Percentiles rank a stretch among this genome's conserved stretches.
These are phyloP conservation scores for Pelmatolapia mariae DNA, from an alignment of 2,113 vertebrate genomes.

Conservation along the genomic window DNA sequence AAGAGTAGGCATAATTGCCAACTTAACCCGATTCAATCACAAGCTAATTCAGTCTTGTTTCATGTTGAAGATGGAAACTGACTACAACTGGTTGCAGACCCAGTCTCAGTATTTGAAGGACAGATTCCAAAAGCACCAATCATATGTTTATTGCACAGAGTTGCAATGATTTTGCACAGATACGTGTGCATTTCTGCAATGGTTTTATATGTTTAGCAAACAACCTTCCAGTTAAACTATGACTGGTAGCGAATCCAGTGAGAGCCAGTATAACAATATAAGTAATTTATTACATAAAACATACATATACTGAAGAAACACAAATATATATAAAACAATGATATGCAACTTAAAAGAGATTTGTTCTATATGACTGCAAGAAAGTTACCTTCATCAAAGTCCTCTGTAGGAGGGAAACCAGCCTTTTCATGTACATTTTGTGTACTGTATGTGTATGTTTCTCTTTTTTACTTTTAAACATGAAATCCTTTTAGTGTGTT, in stretches of 20 bases:
- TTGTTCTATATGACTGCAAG: neutral
- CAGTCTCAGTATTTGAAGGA: neutral
- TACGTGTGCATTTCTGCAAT: neutral
- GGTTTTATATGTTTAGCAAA: neutral
- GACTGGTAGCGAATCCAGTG: neutral
- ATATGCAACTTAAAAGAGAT: neutral
- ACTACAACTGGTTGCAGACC: neutral
- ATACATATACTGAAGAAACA: neutral
- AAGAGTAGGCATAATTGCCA: neutral
- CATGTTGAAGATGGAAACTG: neutral
- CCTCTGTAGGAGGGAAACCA: neutral
- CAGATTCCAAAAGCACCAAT: neutral
- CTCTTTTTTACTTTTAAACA: neutral
- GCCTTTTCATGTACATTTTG: neutral
- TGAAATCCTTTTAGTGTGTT: neutral
- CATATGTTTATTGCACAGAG: neutral
- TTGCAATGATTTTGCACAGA: neutral
- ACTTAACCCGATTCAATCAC: neutral
- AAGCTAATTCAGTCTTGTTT: neutral
- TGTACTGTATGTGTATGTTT: neutral
- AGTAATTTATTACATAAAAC: neutral
- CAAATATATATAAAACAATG: neutral
- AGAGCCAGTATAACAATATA: neutral
- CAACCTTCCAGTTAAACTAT: neutral
- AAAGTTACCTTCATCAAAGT: neutral